Percentiles rank a stretch among this genome's conserved stretches.
These are phyloP conservation scores for Ectropis crepuscularia DNA, from an alignment of 2,888 invertebrate species.

Conservation along the genomic window DNA sequence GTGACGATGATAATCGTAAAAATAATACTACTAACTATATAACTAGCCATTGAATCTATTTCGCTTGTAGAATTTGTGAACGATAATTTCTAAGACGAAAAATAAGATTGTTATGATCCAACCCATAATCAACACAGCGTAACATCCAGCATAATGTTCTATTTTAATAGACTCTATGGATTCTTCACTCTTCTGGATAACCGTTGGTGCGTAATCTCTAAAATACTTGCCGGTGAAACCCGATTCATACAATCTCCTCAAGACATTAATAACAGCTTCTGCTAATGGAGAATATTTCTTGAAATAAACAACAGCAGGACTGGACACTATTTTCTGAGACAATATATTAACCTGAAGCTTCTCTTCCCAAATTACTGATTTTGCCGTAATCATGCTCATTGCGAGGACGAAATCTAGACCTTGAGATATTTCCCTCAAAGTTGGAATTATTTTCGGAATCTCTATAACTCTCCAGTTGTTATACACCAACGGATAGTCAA, in stretches of 20 bases:
- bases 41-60: no score
- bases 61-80: background rate
- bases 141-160: conserved; percentile 68
- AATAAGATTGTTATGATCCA: conserved; percentile 57
- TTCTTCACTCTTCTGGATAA: conserved; percentile 22
- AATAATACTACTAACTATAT: no score
- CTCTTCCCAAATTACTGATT: conserved; percentile 48
- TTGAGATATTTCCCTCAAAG: conserved; percentile 52
- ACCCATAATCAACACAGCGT: conserved; percentile 59
- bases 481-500: conserved; percentile 58
- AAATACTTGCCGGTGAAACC: conserved; percentile 57
- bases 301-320: conserved; percentile 65
- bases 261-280: conserved; percentile 52
- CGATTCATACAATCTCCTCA: conserved; percentile 57
- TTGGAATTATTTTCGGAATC: conserved; percentile 50
- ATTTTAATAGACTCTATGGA: conserved; percentile 55
- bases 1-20: no score
- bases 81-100: conserved; percentile 56
- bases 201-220: conserved; percentile 42
- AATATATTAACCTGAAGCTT: conserved; percentile 57
- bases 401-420: conserved; percentile 66
- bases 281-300: conserved; percentile 69
- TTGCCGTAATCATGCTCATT: conserved; percentile 53
- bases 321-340: conserved; percentile 53
- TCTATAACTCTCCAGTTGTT: conserved; percentile 60